These are phyloP conservation scores for Notothenia coriiceps DNA, from an alignment of 2,113 vertebrate genomes.

Conservation along the genomic window DNA sequence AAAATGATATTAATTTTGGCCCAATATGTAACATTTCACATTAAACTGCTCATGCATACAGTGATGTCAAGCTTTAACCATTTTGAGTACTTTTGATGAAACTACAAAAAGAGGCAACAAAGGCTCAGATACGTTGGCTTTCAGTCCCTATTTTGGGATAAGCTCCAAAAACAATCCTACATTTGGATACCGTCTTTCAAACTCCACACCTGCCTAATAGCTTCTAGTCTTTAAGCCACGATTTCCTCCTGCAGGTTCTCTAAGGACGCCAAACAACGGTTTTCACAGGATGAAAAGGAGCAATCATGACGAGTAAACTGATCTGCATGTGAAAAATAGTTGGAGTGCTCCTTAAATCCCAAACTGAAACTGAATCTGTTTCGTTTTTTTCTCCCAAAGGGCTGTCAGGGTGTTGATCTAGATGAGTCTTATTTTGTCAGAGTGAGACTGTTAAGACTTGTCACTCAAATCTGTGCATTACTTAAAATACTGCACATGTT, in stretches of 20 bases:
- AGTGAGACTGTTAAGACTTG: not conserved
- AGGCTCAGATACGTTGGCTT: not conserved
- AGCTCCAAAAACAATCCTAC: not conserved
- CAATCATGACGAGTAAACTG: not conserved
- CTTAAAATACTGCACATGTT: not conserved
- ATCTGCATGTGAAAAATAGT: not conserved
- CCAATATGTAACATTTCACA: not conserved
- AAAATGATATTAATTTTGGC: not conserved
- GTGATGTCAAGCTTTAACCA: too few species aligned
- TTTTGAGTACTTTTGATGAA: too few species aligned
- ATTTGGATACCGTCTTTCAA: not conserved
- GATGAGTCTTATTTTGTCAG: not conserved
- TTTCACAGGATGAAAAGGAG: not conserved
- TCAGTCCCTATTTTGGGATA: not conserved
- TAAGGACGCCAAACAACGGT: not conserved
- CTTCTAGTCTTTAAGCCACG: not conserved
- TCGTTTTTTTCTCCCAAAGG: not conserved
- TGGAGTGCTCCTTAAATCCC: conserved; percentile 9
- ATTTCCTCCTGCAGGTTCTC: not conserved
- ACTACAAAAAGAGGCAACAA: too few species aligned
- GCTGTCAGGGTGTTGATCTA: not conserved
- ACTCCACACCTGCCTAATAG: not conserved
- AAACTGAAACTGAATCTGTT: conserved; percentile 3
- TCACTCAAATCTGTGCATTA: not conserved
- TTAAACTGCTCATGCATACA: too few species aligned